Percentiles rank a stretch among this genome's conserved stretches.
Conservation (phyloP, 2,888 invertebrate genomes). For the Caprella mutica region DNA sequence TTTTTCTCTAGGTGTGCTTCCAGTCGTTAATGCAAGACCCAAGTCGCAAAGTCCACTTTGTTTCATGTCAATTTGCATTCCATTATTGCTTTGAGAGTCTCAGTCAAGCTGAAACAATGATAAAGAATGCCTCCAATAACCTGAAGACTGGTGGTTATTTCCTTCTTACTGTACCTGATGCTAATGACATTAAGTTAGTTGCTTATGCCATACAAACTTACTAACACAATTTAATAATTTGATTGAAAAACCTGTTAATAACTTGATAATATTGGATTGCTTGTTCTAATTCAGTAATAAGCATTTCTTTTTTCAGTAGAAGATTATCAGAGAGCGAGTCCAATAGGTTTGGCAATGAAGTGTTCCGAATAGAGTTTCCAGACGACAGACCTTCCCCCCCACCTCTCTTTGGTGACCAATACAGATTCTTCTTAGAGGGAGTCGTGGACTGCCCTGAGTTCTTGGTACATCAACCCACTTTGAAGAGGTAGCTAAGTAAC, state of each 20-base stretch:
- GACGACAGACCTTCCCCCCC: conserved; percentile 35
- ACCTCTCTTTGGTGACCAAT: conserved; percentile 88
- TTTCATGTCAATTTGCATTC: conserved; percentile 95
- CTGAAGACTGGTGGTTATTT: conserved; percentile 84
- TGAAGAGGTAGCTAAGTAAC: conserved; percentile 55
- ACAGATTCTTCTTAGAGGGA: conserved; percentile 88
- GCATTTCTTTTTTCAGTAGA: neutral
- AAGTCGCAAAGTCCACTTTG: conserved; percentile 63
- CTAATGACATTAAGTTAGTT: conserved; percentile 71
- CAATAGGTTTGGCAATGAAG: conserved; percentile 59
- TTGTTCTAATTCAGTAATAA: neutral
- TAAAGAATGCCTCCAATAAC: conserved; percentile 82
- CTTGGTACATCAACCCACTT: conserved; percentile 79
- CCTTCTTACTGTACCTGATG: conserved; percentile 92
- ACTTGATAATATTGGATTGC: no score
- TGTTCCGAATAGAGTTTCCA: conserved; percentile 58
- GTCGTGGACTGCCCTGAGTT: conserved; percentile 99
- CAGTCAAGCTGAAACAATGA: conserved; percentile 78
- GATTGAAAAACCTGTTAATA: neutral
- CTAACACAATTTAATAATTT: neutral
- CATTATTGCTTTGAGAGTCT: conserved; percentile 92
- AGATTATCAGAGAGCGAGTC: conserved; percentile 38
- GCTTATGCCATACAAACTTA: neutral
- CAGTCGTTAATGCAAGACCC: neutral
- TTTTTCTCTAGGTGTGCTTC: conserved; percentile 5